phyloP scores from a whole-genome alignment of 2,113 vertebrate species.

The Hemiscyllium ocellatum region DNA sequence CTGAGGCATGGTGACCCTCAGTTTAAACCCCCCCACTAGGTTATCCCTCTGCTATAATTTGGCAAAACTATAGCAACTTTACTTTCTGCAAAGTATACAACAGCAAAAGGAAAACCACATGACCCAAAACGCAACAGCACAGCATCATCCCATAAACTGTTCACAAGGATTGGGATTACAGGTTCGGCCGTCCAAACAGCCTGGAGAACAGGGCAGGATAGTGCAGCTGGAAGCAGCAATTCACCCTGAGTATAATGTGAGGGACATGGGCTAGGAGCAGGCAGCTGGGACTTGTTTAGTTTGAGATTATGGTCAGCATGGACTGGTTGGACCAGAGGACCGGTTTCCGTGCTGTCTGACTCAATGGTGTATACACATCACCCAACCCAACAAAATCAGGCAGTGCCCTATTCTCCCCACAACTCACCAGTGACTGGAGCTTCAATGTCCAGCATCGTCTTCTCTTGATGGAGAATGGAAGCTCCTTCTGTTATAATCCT shows the following conservation, averaged over 20 bases:
- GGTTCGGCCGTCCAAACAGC: not conserved
- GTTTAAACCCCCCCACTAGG: no score
- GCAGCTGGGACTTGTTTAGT: no score
- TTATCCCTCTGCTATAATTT: no score
- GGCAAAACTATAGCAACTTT: no score
- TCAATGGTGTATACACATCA: not conserved
- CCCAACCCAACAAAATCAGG: not conserved
- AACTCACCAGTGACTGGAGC: conserved; percentile 63
- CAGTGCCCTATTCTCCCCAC: not conserved
- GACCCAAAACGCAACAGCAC: not conserved
- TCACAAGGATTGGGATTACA: not conserved
- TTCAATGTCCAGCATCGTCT: conserved; percentile 69
- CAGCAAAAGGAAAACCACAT: not conserved
- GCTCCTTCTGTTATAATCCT: conserved; percentile 65
- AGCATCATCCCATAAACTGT: not conserved
- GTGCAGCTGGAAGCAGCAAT: not conserved
- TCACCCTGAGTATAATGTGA: not conserved
- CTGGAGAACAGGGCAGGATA: not conserved
- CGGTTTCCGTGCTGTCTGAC: no score
- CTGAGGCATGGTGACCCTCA: no score
- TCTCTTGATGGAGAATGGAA: conserved; percentile 62
- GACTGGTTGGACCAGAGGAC: no score
- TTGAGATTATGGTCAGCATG: no score
- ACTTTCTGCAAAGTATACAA: not conserved
- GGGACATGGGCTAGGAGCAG: no score